Conservation (phyloP, 2,113 vertebrate species). For the Notechis scutatus region DNA sequence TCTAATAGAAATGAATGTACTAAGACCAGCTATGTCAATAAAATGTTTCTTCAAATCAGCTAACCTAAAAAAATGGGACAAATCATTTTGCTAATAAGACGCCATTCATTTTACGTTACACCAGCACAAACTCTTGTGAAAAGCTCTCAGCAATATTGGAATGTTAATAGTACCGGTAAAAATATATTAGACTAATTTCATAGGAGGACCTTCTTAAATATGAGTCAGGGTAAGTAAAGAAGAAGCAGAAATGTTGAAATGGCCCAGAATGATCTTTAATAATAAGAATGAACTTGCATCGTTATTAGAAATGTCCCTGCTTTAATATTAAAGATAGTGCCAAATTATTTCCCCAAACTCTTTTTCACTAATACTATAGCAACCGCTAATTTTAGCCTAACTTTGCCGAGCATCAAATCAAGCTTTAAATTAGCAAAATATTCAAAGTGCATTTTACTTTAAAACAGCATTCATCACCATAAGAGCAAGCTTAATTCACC, state of each 20-base stretch:
- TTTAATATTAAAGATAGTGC: neutral
- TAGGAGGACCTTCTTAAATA: neutral
- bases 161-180: neutral
- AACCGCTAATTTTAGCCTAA: neutral
- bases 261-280: neutral
- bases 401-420: neutral
- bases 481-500: neutral
- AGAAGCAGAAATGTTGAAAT: neutral
- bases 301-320: neutral
- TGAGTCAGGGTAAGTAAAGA: neutral
- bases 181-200: neutral
- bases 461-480: neutral
- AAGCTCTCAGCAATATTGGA: neutral
- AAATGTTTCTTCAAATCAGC: neutral
- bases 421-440: neutral
- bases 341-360: neutral
- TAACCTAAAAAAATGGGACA: neutral
- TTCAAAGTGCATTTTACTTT: neutral
- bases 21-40: neutral
- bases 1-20: neutral
- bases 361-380: neutral
- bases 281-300: neutral
- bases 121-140: neutral
- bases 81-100: neutral
- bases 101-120: neutral